phyloP scores from a whole-genome alignment of 2,888 invertebrate species.

The Agonopterix subpropinquella region DNA sequence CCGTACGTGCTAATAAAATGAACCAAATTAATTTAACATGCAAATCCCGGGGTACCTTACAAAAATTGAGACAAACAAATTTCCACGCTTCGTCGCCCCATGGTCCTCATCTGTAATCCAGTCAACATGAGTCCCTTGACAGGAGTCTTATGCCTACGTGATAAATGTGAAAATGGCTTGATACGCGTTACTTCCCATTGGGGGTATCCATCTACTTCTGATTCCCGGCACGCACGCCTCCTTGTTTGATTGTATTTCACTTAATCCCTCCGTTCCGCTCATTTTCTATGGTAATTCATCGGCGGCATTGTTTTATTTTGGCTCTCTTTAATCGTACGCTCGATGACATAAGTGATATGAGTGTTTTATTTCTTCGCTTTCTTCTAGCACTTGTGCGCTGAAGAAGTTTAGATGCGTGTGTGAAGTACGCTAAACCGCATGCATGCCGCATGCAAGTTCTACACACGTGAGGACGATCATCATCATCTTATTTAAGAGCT shows the following conservation, averaged over 20 bases:
- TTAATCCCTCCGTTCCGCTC: slow-evolving; percentile 68
- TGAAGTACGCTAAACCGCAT: neutral
- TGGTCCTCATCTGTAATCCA: slow-evolving; percentile 1
- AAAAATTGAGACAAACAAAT: slow-evolving; percentile 37
- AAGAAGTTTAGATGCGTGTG: neutral
- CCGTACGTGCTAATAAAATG: neutral
- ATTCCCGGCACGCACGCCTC: slow-evolving; percentile 50
- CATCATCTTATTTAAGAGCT: too few relatives aligned
- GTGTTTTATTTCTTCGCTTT: neutral
- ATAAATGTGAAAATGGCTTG: too few relatives aligned
- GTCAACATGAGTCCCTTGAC: too few relatives aligned
- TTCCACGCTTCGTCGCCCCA: slow-evolving; percentile 31
- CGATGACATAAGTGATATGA: slow-evolving; percentile 1
- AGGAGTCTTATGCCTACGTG: too few relatives aligned
- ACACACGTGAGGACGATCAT: neutral
- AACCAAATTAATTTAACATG: slow-evolving; percentile 21
- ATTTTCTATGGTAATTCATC: slow-evolving; percentile 69
- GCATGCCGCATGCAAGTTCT: neutral
- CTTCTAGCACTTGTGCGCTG: neutral
- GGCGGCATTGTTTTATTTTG: slow-evolving; percentile 65
- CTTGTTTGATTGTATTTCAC: slow-evolving; percentile 68
- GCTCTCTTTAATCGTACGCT: slow-evolving; percentile 17
- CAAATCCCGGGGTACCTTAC: slow-evolving; percentile 19
- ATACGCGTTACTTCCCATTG: slow-evolving; percentile 28
- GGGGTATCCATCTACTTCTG: slow-evolving; percentile 37